Conservation (phyloP, 2,888 invertebrate genomes). For the Creontiades dilutus region DNA sequence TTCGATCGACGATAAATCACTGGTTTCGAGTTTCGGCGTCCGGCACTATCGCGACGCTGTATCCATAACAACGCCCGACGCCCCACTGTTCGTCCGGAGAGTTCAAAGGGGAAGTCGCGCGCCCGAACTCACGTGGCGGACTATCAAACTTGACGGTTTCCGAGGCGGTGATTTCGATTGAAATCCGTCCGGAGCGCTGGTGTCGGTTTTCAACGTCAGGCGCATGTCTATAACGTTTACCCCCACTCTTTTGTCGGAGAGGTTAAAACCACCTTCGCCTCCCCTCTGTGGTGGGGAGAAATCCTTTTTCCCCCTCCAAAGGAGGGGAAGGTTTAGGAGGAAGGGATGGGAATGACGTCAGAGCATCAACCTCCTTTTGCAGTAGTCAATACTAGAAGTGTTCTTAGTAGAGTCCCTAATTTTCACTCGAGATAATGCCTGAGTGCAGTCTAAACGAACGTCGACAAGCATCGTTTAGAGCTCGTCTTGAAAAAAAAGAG, state of each 20-base stretch:
- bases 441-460: conserved; percentile 56
- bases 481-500: conserved; percentile 17
- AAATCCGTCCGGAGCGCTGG: not conserved
- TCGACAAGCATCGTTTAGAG: conserved; percentile 40
- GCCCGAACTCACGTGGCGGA: conserved; percentile 41
- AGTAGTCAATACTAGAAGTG: conserved; percentile 70
- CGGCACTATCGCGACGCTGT: conserved; percentile 47
- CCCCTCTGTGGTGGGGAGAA: not conserved
- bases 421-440: conserved; percentile 65
- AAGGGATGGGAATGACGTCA: conserved; percentile 64
- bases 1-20: not conserved
- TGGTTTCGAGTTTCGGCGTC: not conserved
- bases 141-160: conserved; percentile 6
- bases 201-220: not conserved
- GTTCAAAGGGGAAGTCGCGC: not conserved
- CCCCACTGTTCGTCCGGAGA: not conserved
- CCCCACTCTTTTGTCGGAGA: not conserved
- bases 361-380: conserved; percentile 66
- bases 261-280: not conserved
- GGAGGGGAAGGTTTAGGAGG: conserved; percentile 41
- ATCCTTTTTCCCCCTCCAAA: not conserved
- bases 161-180: not conserved
- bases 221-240: not conserved
- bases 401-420: conserved; percentile 64
- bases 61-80: conserved; percentile 50